Conservation (phyloP, 2,888 invertebrate species). For the Macrostomum cliftonense region DNA sequence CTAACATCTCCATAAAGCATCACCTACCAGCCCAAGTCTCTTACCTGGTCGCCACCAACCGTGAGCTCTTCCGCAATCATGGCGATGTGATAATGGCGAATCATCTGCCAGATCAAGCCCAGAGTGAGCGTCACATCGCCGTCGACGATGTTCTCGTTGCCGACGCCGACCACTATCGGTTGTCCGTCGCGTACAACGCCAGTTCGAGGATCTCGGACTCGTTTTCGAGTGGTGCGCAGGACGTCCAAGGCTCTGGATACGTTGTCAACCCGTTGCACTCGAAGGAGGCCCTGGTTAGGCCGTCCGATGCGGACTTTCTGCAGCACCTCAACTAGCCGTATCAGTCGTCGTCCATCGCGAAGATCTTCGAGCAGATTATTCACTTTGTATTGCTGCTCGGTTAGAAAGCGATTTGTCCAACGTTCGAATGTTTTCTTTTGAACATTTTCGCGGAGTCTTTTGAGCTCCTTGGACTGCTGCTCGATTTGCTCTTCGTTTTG, state of each 20-base stretch:
- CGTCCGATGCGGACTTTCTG: conserved; percentile 88
- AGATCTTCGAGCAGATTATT: conserved; percentile 87
- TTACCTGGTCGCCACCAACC: conserved; percentile 45
- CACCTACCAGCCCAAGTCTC: too few relatives aligned
- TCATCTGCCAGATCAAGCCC: conserved; percentile 12
- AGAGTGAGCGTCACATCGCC: conserved; percentile 10
- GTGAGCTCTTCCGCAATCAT: conserved; percentile 49
- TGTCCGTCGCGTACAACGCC: too few relatives aligned
- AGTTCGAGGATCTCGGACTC: too few relatives aligned
- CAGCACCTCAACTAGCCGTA: conserved; percentile 87
- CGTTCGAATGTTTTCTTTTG: too few relatives aligned
- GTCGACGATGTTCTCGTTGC: conserved; percentile 11
- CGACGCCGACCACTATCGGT: too few relatives aligned
- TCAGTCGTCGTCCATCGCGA: conserved; percentile 73
- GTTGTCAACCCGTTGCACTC: conserved; percentile 96
- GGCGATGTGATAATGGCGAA: conserved; percentile 10
- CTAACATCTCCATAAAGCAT: too few relatives aligned
- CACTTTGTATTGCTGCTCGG: conserved; percentile 40
- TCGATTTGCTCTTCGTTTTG: too few relatives aligned
- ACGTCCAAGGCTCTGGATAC: conserved; percentile 90
- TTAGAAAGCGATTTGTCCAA: too few relatives aligned
- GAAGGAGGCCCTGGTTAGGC: conserved; percentile 82
- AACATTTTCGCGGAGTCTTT: too few relatives aligned
- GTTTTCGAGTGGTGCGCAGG: too few relatives aligned
- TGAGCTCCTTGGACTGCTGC: too few relatives aligned